These are phyloP conservation scores for Trematomus loennbergii DNA, from an alignment of 2,113 vertebrate genomes.

Conservation along the genomic window DNA sequence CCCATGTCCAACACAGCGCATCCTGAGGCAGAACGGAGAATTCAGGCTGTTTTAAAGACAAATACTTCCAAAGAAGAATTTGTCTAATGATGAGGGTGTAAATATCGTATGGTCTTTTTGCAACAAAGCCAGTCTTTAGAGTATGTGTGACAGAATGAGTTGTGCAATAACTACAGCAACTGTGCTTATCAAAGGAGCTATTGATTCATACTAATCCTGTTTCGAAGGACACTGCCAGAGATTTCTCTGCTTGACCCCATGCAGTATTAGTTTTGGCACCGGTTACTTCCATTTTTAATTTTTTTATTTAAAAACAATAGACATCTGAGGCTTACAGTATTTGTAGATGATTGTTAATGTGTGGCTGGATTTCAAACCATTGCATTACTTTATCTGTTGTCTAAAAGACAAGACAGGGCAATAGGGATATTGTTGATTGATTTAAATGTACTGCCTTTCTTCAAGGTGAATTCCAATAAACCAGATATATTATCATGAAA, in stretches of 20 bases:
- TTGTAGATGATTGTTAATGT: not conserved
- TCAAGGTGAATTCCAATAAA: not conserved
- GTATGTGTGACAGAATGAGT: not conserved
- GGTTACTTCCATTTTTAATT: not conserved
- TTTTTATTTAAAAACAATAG: not conserved
- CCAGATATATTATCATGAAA: not conserved
- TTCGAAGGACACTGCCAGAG: conserved; percentile 2
- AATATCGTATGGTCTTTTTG: not conserved
- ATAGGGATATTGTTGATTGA: not conserved
- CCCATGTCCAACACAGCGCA: conserved; percentile 30
- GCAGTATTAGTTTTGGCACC: conserved; percentile 20
- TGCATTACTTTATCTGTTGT: not conserved
- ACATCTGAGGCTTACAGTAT: not conserved
- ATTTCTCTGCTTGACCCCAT: conserved; percentile 16
- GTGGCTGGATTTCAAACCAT: not conserved
- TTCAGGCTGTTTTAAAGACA: conserved; percentile 25
- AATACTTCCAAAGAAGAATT: conserved; percentile 1
- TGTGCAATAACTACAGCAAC: conserved; percentile 7
- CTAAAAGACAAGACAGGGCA: not conserved
- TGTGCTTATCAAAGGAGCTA: conserved; percentile 29
- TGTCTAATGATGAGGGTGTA: not conserved
- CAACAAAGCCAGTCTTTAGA: not conserved
- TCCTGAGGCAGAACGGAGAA: conserved; percentile 26
- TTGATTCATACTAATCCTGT: conserved; percentile 34
- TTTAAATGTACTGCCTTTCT: not conserved